phyloP scores from a whole-genome alignment of 2,113 vertebrate species.

The Carassius gibelio region DNA sequence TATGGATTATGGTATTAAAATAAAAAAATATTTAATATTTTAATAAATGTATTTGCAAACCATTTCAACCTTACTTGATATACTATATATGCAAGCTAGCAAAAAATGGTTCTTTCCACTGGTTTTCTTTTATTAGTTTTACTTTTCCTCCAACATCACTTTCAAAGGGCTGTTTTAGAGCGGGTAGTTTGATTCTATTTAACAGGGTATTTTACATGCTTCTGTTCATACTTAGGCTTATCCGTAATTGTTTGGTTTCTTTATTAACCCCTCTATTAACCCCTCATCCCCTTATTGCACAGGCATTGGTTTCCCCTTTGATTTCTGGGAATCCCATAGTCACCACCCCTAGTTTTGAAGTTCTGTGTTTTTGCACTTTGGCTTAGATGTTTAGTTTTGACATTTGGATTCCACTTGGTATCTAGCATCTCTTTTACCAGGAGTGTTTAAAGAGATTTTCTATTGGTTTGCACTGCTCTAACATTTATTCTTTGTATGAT shows the following conservation, averaged over 20 bases:
- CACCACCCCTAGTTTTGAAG: not conserved
- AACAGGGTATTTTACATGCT: slow-evolving; percentile 9
- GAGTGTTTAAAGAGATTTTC: not conserved
- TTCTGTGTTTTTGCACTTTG: not conserved
- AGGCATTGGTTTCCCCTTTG: not conserved
- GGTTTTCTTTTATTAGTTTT: not conserved
- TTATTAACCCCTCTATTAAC: slow-evolving; percentile 27
- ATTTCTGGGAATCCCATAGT: not conserved
- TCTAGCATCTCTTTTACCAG: not conserved
- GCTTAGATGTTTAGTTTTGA: slow-evolving; percentile 3
- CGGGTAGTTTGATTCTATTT: not conserved
- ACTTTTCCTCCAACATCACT: slow-evolving; percentile 27
- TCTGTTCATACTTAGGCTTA: not conserved
- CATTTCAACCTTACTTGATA: slow-evolving; percentile 36
- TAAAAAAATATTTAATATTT: not conserved
- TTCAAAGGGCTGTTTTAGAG: slow-evolving; percentile 3
- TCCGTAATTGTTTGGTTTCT: slow-evolving; percentile 26
- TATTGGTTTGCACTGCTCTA: not conserved
- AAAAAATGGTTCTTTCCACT: slow-evolving; percentile 13
- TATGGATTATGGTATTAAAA: not conserved
- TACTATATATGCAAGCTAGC: slow-evolving; percentile 5
- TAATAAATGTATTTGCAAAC: slow-evolving; percentile 52
- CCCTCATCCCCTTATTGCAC: slow-evolving; percentile 2
- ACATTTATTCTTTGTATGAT: slow-evolving; percentile 22
- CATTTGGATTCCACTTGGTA: not conserved